A percentile compares a stretch with the other conserved stretches of the same genome.
Evolutionary conservation across 2,888 invertebrate species (phyloP).

Genomic region (Cephus sareptanus): DNA sequence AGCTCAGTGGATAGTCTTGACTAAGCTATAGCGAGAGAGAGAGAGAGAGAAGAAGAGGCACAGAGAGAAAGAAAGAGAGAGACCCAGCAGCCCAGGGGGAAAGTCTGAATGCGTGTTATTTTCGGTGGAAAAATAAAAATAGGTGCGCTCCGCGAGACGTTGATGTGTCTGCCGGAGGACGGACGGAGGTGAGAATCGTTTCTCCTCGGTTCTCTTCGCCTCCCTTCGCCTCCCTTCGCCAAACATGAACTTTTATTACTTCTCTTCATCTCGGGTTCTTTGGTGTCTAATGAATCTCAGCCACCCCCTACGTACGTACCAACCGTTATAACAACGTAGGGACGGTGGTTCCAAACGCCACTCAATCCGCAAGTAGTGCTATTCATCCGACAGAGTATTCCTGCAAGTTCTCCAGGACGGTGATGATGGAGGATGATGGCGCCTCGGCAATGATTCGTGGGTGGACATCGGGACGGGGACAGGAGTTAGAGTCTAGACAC

Average conservation of each 20-base stretch:
- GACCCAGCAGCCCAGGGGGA: neutral
- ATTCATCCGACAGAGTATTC: neutral
- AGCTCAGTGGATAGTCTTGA: neutral
- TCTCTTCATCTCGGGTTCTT: neutral
- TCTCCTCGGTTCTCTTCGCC: conserved; percentile 11
- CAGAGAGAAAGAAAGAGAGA: conserved; percentile 8
- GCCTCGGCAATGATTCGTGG: neutral
- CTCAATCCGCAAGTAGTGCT: neutral
- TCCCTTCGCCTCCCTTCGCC: conserved; percentile 20
- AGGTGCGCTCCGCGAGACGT: conserved; percentile 23
- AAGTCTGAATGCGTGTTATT: conserved; percentile 23
- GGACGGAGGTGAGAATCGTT: conserved; percentile 34
- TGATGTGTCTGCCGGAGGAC: conserved; percentile 30
- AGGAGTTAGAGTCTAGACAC: neutral
- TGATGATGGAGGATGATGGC: neutral
- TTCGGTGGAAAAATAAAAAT: conserved; percentile 34
- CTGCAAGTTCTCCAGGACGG: neutral
- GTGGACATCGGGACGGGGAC: neutral
- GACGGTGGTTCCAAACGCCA: neutral
- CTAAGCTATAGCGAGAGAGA: neutral
- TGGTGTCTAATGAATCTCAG: neutral
- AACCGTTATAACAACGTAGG: neutral
- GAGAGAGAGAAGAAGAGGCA: conserved; percentile 4
- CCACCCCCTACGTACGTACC: neutral
- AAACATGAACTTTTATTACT: conserved; percentile 8